Percentiles rank a stretch among this genome's conserved stretches.
phyloP scores from a whole-genome alignment of 2,888 invertebrate species.

The Drosophila barbarae region DNA sequence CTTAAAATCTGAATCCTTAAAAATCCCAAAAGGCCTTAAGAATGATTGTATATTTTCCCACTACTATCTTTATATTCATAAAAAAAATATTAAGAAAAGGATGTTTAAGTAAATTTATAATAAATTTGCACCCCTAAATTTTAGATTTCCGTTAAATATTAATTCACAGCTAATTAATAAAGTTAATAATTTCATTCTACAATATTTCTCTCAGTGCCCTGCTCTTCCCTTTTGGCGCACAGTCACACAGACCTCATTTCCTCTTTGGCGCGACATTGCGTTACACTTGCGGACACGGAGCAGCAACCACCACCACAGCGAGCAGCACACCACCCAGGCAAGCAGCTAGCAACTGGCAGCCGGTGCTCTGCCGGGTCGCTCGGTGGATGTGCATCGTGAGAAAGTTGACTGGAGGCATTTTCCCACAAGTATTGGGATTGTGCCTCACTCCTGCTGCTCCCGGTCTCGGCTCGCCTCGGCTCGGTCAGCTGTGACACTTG shows the following conservation, averaged over 20 bases:
- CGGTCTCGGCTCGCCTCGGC: constrained; percentile 34
- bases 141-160: not conserved
- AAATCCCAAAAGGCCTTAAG: not conserved
- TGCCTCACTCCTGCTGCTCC: constrained; percentile 47
- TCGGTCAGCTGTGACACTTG: constrained; percentile 70
- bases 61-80: not conserved
- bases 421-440: constrained; percentile 78
- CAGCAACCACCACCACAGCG: constrained; percentile 53
- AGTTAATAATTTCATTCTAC: too few relatives aligned
- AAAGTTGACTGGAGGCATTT: constrained; percentile 78
- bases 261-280: constrained; percentile 75
- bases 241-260: constrained; percentile 71
- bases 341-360: constrained; percentile 49
- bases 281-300: constrained; percentile 58
- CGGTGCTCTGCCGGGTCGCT: constrained; percentile 55
- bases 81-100: not conserved
- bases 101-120: not conserved
- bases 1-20: not conserved
- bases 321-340: constrained; percentile 50
- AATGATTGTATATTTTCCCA: not conserved
- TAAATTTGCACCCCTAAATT: not conserved
- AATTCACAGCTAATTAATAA: not conserved
- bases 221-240: constrained; percentile 57
- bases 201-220: constrained; percentile 28
- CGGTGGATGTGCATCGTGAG: constrained; percentile 78